Evolutionary conservation across 2,888 invertebrate species (phyloP), one percentile per base, ranked within the genome.

Genomic region (Coremacera marginata): DNA sequence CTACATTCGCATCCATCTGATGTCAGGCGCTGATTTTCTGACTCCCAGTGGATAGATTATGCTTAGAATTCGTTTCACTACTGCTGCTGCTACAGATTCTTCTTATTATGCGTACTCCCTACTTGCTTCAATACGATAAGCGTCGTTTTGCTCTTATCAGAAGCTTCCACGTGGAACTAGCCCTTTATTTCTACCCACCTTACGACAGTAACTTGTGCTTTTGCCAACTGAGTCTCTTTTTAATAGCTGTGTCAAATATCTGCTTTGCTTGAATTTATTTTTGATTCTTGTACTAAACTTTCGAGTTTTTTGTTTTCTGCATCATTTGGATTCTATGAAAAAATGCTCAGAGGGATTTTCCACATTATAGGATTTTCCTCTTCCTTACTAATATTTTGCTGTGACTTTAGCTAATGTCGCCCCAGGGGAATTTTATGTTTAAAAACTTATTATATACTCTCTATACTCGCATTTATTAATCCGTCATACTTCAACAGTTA

Each of bases 11-110:
- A 60, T 27, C 60, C 25, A 14, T 60, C 11, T 60, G 60, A 60
- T 22, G 60, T 60, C 22, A 14, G 14, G 27, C 27, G 25, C 27
- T 60, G 25, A 16, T 60, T 60, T 60, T 60, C 14, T 8, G 7
- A 27, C 51, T 68, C 51, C 68, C 68, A 68, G 49, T 31, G 49
- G 68, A 68, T 44, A 49, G 68, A 68, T 68, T 51, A 51, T 27
- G 14, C 7, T 67, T 67, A 37, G 22, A 67, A n/a, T 19, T 67
- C 37, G 19, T 19, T 67, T 63, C 14, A 19, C 7, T 27, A 5
- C 22, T 60, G 22, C 27, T 60, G 60, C 7, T 25, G 25, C 27
- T 27, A 5, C 27, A 27, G 14, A 3, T 25, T 25, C 16, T 60
- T 16, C 22, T 8, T 60, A 2, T 60, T 22, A 11, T 19, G 25